phyloP scores from a whole-genome alignment of 1,140 invertebrate genomes.

The Drosophila obscura region DNA sequence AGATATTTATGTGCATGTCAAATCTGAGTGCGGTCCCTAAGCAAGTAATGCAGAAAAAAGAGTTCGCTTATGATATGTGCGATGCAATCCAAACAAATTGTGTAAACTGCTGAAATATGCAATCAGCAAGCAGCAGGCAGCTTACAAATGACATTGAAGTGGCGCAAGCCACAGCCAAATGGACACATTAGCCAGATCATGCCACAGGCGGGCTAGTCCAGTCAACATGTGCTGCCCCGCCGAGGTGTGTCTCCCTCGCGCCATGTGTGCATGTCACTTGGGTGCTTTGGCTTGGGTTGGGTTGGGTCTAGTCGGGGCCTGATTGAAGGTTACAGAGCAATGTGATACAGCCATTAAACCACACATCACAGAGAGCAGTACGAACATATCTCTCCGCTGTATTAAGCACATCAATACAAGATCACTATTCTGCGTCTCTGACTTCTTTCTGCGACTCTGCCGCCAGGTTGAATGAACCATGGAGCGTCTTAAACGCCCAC shows the following conservation, averaged over 20 bases:
- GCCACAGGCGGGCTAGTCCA: slow-evolving; percentile 21
- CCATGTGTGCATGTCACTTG: slow-evolving; percentile 35
- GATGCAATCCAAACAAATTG: slow-evolving; percentile 34
- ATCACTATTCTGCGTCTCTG: slow-evolving; percentile 27
- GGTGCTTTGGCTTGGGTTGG: slow-evolving; percentile 1
- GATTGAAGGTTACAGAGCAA: slow-evolving; percentile 30
- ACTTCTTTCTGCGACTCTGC: slow-evolving; percentile 21
- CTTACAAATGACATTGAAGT: slow-evolving; percentile 72
- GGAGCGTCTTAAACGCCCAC: slow-evolving; percentile 42
- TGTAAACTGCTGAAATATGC: slow-evolving; percentile 56
- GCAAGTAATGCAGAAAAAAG: slow-evolving; percentile 1
- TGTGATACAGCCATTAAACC: slow-evolving; percentile 16
- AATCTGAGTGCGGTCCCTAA: slow-evolving; percentile 7
- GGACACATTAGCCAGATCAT: slow-evolving; percentile 56
- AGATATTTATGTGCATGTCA: slow-evolving; percentile 12
- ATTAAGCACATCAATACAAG: slow-evolving; percentile 13
- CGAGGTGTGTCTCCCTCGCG: slow-evolving; percentile 24
- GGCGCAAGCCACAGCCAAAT: slow-evolving; percentile 52
- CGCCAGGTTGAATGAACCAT: slow-evolving; percentile 42
- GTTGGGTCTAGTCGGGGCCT: slow-evolving; percentile 6
- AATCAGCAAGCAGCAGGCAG: slow-evolving; percentile 47
- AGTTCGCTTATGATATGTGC: slow-evolving; percentile 38
- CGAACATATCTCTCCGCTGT: too few relatives aligned
- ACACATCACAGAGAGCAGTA: slow-evolving; percentile 16
- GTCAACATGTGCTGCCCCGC: slow-evolving; percentile 7